A percentile compares a stretch with the other conserved stretches of the same genome.
These are phyloP conservation scores for Megaleporinus macrocephalus DNA, from an alignment of 2,113 vertebrate species.

Conservation along the genomic window DNA sequence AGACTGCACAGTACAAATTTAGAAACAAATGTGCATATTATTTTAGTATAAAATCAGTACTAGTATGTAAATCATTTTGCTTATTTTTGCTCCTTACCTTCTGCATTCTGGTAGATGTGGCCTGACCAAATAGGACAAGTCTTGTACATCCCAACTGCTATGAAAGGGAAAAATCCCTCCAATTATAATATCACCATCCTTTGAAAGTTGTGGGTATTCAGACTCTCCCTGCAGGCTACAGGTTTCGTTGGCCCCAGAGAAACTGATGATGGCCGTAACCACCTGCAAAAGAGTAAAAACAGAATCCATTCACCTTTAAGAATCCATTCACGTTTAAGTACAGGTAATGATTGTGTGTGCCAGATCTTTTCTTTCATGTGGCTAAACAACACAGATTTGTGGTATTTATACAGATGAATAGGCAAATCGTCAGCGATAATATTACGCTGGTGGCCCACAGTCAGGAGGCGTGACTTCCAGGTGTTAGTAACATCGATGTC, in stretches of 20 bases:
- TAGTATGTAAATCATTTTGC: background rate
- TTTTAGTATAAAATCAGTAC: too few relatives aligned
- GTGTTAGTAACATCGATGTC: too few relatives aligned
- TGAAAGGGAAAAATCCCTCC: slow-evolving; percentile 49
- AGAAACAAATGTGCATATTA: too few relatives aligned
- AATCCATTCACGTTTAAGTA: slow-evolving; percentile 28
- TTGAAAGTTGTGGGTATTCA: slow-evolving; percentile 34
- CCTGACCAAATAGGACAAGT: slow-evolving; percentile 9
- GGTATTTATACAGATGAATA: too few relatives aligned
- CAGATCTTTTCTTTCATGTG: background rate
- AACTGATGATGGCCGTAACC: slow-evolving; percentile 42
- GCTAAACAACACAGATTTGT: too few relatives aligned
- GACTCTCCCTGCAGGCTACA: slow-evolving; percentile 20
- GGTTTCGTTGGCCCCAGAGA: slow-evolving; percentile 29
- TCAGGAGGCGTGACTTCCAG: too few relatives aligned
- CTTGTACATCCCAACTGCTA: slow-evolving; percentile 28
- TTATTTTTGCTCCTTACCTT: slow-evolving; percentile 19
- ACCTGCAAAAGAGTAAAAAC: slow-evolving; percentile 43
- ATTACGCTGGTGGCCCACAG: too few relatives aligned
- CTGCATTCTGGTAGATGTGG: slow-evolving; percentile 39
- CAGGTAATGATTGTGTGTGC: background rate
- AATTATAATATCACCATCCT: slow-evolving; percentile 40
- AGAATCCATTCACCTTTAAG: slow-evolving; percentile 37
- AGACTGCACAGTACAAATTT: slow-evolving; percentile 56
- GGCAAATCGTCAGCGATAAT: too few relatives aligned